These are phyloP conservation scores for Theonella swinhoei DNA, from an alignment of 37 sponge, comb jelly and placozoan genomes.

Conservation along the genomic window DNA sequence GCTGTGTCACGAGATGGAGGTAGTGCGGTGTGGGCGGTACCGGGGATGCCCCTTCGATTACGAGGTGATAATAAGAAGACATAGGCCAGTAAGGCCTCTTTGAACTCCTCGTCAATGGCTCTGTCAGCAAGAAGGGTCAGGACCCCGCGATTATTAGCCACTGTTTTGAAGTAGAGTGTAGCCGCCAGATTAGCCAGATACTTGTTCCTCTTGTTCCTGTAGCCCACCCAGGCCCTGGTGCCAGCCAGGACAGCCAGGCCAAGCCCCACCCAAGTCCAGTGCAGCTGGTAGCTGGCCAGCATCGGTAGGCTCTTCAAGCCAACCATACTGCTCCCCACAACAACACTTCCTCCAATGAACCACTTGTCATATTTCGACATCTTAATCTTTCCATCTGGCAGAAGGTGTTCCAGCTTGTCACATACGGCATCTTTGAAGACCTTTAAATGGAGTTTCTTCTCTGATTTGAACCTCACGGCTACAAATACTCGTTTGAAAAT, in stretches of 20 bases:
- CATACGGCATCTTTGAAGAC: conserved; percentile 83
- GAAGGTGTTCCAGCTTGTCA: conserved; percentile 69
- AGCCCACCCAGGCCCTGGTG: conserved; percentile 72
- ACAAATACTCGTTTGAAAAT: conserved; percentile 80
- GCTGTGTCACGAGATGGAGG: conserved; percentile 60
- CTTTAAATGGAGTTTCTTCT: conserved; percentile 69
- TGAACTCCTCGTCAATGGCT: conserved; percentile 88
- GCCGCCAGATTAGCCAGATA: conserved; percentile 74
- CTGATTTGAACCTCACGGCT: conserved; percentile 62
- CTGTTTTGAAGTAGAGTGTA: conserved; percentile 81
- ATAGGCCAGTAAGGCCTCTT: conserved; percentile 88
- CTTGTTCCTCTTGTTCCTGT: conserved; percentile 88
- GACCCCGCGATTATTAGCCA: conserved; percentile 91
- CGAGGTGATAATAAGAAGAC: conserved; percentile 69
- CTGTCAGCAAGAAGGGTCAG: conserved; percentile 77
- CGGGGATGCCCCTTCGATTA: conserved; percentile 70
- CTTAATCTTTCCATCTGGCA: conserved; percentile 84
- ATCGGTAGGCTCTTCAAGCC: conserved; percentile 20
- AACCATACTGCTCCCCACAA: conserved; percentile 18
- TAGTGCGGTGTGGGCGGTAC: conserved; percentile 32
- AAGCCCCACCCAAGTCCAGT: conserved; percentile 53
- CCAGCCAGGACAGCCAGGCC: conserved; percentile 60
- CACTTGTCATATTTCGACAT: conserved; percentile 72
- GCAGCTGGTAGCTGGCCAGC: conserved; percentile 19
- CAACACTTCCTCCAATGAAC: conserved; percentile 55